Evolutionary conservation across 2,888 invertebrate genomes (phyloP).

Genomic region (Oscheius sp.): DNA sequence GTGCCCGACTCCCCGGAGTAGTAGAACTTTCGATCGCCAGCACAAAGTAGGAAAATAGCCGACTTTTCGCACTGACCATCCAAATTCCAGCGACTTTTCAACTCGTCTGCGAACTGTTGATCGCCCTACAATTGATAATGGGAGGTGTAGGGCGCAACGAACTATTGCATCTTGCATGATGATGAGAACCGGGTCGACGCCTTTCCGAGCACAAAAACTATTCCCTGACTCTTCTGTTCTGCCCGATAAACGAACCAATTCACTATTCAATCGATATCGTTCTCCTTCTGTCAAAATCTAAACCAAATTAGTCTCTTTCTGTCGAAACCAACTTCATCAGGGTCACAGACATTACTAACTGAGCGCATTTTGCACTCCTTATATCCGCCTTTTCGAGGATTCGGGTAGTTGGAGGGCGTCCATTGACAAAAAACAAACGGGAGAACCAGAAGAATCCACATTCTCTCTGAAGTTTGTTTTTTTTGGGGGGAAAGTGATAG

Average conservation of each 20-base stretch:
- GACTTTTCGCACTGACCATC: constrained; percentile 51
- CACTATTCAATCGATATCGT: constrained; percentile 49
- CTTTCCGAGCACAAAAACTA: constrained; percentile 45
- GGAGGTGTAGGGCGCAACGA: neutral
- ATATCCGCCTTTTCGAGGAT: constrained; percentile 43
- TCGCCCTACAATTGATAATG: constrained; percentile 36
- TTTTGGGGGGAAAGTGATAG: neutral
- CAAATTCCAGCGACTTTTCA: constrained; percentile 48
- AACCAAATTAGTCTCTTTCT: neutral
- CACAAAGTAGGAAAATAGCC: constrained; percentile 46
- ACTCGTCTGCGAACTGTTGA: constrained; percentile 46
- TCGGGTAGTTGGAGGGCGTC: constrained; percentile 47
- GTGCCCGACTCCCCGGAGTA: constrained; percentile 46
- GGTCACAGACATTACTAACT: constrained; percentile 53
- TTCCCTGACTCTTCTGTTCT: constrained; percentile 39
- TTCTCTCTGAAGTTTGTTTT: neutral
- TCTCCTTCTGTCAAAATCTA: constrained; percentile 51
- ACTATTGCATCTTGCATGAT: constrained; percentile 30
- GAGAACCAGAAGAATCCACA: constrained; percentile 7
- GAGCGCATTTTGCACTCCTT: constrained; percentile 48
- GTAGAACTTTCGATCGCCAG: constrained; percentile 46
- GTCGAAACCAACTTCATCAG: constrained; percentile 41
- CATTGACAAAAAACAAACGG: constrained; percentile 27
- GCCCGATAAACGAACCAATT: constrained; percentile 36
- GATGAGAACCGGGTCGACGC: constrained; percentile 48